Percentiles rank a stretch among this genome's conserved stretches.
These are phyloP conservation scores for Psilopogon haemacephalus DNA, from an alignment of 2,113 vertebrate genomes.

Conservation along the genomic window DNA sequence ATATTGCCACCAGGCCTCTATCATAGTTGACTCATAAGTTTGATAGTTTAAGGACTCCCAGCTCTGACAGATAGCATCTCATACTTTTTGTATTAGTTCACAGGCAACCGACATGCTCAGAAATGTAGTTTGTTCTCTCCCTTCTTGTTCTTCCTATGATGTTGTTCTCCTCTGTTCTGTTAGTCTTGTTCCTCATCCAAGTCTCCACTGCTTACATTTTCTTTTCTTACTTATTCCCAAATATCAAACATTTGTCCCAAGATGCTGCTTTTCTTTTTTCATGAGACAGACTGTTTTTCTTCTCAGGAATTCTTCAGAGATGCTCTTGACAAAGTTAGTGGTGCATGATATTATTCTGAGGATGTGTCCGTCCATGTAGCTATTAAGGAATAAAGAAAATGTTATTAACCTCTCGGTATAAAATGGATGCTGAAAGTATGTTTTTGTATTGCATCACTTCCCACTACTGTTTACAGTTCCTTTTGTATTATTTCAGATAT, in stretches of 20 bases:
- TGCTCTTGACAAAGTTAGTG: background rate
- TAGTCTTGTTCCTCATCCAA: constrained; percentile 32
- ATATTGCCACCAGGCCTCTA: constrained; percentile 6
- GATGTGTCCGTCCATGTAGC: background rate
- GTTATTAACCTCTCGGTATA: background rate
- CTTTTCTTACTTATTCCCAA: constrained; percentile 6
- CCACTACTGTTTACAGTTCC: background rate
- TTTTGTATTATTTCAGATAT: constrained; percentile 20
- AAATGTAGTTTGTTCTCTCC: background rate
- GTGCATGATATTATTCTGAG: constrained; percentile 15
- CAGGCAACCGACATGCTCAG: background rate
- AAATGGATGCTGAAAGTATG: background rate
- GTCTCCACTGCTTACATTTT: background rate
- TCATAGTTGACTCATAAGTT: constrained; percentile 26
- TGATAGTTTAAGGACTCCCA: constrained; percentile 19
- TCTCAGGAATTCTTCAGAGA: background rate
- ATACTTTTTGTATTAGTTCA: constrained; percentile 11
- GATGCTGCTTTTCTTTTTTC: background rate
- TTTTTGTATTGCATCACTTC: constrained; percentile 21
- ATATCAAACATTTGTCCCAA: background rate
- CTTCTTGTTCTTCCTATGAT: background rate
- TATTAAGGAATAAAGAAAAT: background rate
- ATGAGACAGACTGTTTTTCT: background rate
- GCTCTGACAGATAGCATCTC: constrained; percentile 1
- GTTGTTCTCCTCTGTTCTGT: constrained; percentile 10